A percentile compares a stretch with the other conserved stretches of the same genome.
phyloP scores from a whole-genome alignment of 2,113 vertebrate species.

The Natator depressus region DNA sequence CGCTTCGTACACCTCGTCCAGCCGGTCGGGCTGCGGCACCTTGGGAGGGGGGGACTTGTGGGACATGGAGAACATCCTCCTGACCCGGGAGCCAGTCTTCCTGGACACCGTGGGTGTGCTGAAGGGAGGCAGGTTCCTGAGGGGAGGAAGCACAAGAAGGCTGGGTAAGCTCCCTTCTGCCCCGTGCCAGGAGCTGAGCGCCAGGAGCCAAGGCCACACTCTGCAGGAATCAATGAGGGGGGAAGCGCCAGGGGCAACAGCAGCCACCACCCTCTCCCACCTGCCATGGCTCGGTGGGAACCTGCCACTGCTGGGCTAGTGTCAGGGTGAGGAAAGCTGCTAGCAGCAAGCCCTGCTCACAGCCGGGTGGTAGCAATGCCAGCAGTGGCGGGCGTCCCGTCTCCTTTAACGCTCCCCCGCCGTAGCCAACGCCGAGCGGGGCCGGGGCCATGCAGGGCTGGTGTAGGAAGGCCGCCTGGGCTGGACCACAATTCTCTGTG shows the following conservation, averaged over 20 bases:
- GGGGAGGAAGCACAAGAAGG: conserved; percentile 27
- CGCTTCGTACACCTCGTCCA: conserved; percentile 92
- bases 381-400: too few relatives aligned
- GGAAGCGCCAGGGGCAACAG: background rate
- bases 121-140: conserved; percentile 88
- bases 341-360: background rate
- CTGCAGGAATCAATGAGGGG: background rate
- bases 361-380: background rate
- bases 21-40: conserved; percentile 93
- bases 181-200: too few relatives aligned
- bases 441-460: background rate
- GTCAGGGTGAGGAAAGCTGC: too few relatives aligned
- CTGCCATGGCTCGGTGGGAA: background rate
- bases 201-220: background rate
- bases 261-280: background rate
- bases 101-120: conserved; percentile 89
- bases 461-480: too few relatives aligned
- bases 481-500: background rate
- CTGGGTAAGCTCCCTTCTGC: background rate
- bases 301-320: too few relatives aligned
- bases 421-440: background rate
- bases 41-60: conserved; percentile 90
- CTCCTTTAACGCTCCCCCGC: too few relatives aligned
- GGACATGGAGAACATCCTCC: conserved; percentile 95
- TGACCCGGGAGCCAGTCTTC: conserved; percentile 89